These are phyloP conservation scores for Smithornis capensis DNA, from an alignment of 2,113 vertebrate species.

Conservation along the genomic window DNA sequence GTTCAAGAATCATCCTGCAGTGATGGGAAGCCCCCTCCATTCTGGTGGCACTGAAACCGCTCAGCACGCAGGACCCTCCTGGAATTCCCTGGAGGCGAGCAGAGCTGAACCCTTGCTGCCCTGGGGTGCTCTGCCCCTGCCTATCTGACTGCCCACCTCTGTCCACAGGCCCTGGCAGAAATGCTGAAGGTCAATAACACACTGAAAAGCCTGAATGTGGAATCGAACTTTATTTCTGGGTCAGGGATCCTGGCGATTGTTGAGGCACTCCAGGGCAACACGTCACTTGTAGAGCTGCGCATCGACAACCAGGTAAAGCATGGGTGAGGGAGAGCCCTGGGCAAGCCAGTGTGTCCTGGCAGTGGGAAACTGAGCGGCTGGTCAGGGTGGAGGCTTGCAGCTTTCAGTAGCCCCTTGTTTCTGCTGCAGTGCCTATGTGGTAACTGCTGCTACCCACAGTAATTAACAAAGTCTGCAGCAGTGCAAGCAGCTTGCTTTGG, in stretches of 20 bases:
- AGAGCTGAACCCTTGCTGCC: background rate
- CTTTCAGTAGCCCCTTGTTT: background rate
- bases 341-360: accelerated
- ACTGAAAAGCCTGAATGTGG: slow-evolving; percentile 91
- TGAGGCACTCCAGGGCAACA: slow-evolving; percentile 86
- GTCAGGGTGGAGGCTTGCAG: background rate
- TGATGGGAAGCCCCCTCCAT: background rate
- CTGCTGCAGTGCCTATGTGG: background rate
- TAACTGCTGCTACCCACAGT: background rate
- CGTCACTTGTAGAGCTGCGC: slow-evolving; percentile 88
- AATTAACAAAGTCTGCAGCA: background rate
- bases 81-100: background rate
- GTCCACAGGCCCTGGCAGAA: slow-evolving; percentile 88
- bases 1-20: background rate
- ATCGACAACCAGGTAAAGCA: slow-evolving; percentile 92
- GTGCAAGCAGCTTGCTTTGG: background rate
- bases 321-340: accelerated
- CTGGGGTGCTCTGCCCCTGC: background rate
- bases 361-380: accelerated
- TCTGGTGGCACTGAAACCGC: background rate
- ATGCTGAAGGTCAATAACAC: slow-evolving; percentile 91
- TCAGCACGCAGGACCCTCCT: accelerated
- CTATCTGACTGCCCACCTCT: background rate
- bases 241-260: slow-evolving; percentile 86
- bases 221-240: slow-evolving; percentile 99